Percentiles rank a stretch among this genome's conserved stretches.
Evolutionary conservation across 2,113 vertebrate species (phyloP).

Genomic region (Hippocampus abdominalis): DNA sequence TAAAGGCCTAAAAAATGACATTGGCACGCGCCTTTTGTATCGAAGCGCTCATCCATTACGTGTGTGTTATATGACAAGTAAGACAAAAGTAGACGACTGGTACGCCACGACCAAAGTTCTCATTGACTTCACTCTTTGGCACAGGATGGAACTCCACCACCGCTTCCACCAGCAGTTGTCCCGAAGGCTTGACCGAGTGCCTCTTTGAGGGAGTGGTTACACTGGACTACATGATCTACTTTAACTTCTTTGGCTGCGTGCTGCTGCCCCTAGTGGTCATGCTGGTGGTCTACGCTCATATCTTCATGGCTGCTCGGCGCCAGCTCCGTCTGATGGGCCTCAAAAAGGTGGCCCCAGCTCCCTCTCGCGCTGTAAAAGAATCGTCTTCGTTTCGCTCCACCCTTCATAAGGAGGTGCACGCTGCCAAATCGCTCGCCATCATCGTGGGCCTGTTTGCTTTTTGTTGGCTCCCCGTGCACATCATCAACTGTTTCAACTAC

Average conservation of each 20-base stretch:
- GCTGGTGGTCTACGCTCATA: conserved; percentile 86
- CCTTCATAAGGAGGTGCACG: conserved; percentile 88
- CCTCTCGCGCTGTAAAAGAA: conserved; percentile 1
- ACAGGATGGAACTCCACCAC: conserved; percentile 37
- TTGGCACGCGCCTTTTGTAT: too few species aligned
- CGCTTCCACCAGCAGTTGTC: conserved; percentile 32
- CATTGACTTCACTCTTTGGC: background rate
- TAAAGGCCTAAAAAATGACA: too few species aligned
- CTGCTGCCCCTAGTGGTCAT: conserved; percentile 84
- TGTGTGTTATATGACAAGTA: too few species aligned
- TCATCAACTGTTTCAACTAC: conserved; percentile 88
- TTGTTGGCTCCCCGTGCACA: conserved; percentile 92
- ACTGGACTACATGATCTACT: conserved; percentile 96
- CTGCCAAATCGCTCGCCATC: conserved; percentile 91
- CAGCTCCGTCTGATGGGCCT: conserved; percentile 88
- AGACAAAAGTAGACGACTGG: too few species aligned
- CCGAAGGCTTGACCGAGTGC: conserved; percentile 76
- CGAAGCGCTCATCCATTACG: too few species aligned
- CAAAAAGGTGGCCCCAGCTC: conserved; percentile 60
- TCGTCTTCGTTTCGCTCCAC: conserved; percentile 69
- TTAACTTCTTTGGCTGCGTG: conserved; percentile 93
- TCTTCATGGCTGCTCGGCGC: conserved; percentile 89
- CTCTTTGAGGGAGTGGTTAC: conserved; percentile 87
- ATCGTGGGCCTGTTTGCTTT: conserved; percentile 92
- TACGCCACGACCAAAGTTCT: too few species aligned